A percentile compares a stretch with the other conserved stretches of the same genome.
These are phyloP conservation scores for Alethe diademata DNA, from an alignment of 2,113 vertebrate species.

Conservation along the genomic window DNA sequence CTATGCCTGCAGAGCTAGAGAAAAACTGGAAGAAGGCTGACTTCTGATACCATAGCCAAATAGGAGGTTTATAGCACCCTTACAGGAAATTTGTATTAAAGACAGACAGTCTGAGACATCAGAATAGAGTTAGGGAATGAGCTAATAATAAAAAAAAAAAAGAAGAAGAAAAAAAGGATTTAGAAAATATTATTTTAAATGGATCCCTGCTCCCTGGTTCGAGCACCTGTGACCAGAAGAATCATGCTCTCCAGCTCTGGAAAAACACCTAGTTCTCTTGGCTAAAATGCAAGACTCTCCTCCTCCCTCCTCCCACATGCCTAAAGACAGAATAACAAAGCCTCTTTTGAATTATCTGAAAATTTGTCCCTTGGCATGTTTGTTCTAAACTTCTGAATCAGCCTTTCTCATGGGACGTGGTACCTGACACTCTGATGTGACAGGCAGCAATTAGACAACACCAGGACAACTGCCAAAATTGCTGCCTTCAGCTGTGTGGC, in stretches of 20 bases:
- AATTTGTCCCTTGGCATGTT: neutral
- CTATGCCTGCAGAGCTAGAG: neutral
- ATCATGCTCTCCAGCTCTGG: neutral
- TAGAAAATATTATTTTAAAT: neutral
- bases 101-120: neutral
- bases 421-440: neutral
- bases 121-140: neutral
- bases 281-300: neutral
- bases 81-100: neutral
- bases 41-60: neutral
- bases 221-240: neutral
- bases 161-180: neutral
- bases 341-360: neutral
- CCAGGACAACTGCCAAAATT: neutral
- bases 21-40: neutral
- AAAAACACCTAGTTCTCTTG: neutral
- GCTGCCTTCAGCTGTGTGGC: neutral
- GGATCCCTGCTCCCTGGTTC: neutral
- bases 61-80: neutral
- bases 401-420: neutral
- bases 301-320: neutral
- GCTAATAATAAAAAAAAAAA: neutral
- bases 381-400: neutral
- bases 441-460: neutral
- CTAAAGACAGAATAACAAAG: neutral